Conservation (phyloP, 53 echinoderm and acorn worm species). For the Luidia sarsii region DNA sequence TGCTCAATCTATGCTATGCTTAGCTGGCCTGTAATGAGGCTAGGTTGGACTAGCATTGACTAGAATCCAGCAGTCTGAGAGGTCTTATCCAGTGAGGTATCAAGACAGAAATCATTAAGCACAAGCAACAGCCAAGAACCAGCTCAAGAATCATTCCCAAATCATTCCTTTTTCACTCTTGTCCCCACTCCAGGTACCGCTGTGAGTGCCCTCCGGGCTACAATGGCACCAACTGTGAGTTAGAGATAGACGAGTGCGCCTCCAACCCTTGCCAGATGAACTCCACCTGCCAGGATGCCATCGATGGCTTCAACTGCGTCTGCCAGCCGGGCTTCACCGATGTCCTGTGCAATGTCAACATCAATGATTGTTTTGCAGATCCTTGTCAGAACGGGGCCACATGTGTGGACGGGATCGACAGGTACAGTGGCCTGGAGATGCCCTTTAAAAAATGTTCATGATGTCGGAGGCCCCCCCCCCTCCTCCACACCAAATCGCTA, state of each 20-base stretch:
- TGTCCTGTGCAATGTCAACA: slow-evolving; percentile 33
- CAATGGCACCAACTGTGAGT: slow-evolving; percentile 42
- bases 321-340: slow-evolving; percentile 45
- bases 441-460: neutral
- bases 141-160: neutral
- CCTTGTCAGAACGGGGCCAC: slow-evolving; percentile 46
- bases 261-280: slow-evolving; percentile 30
- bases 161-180: neutral
- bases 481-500: no score
- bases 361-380: slow-evolving; percentile 27
- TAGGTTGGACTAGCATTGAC: neutral
- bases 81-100: no score
- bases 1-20: neutral
- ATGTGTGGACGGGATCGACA: slow-evolving; percentile 42
- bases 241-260: slow-evolving; percentile 42
- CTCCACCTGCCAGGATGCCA: slow-evolving; percentile 39
- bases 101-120: no score
- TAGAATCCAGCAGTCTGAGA: no score
- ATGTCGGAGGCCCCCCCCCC: no score
- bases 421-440: slow-evolving; percentile 10
- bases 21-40: neutral
- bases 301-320: slow-evolving; percentile 34
- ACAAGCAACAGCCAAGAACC: no score
- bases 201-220: slow-evolving; percentile 42
- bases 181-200: slow-evolving; percentile 1